A percentile compares a stretch with the other conserved stretches of the same genome.
Evolutionary conservation across 2,797 vertebrate genomes (phyloP).

Genomic region (Aeoliscus strigatus): DNA sequence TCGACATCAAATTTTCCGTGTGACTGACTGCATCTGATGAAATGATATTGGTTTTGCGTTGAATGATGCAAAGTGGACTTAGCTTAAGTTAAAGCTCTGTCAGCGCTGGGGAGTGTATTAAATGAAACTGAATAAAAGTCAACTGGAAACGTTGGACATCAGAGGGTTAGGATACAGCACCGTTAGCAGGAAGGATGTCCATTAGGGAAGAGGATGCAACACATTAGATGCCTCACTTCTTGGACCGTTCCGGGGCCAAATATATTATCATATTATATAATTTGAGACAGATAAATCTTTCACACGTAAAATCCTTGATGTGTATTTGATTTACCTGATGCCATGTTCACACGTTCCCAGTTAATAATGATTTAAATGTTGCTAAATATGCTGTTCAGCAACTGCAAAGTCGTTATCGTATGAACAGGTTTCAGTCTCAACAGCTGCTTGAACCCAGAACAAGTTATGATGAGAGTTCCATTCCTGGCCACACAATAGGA

Average conservation of each 20-base stretch:
- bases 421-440: constrained; percentile 17
- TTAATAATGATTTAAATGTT: constrained; percentile 37
- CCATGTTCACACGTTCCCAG: constrained; percentile 45
- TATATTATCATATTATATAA: constrained; percentile 32
- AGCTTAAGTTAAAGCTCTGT: constrained; percentile 29
- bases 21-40: constrained; percentile 14
- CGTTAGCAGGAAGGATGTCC: constrained; percentile 67
- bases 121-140: constrained; percentile 43
- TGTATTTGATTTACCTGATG: constrained; percentile 20
- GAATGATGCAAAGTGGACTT: constrained; percentile 33
- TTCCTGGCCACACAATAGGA: constrained; percentile 50
- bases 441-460: constrained; percentile 34
- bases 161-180: constrained; percentile 30
- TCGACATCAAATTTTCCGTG: no score
- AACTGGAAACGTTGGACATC: constrained; percentile 35
- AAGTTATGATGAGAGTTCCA: constrained; percentile 55
- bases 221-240: constrained; percentile 58
- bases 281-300: constrained; percentile 24
- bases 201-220: constrained; percentile 65
- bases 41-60: constrained; percentile 18
- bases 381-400: constrained; percentile 18
- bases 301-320: constrained; percentile 25
- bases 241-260: constrained; percentile 33
- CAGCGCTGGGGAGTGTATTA: constrained; percentile 28
- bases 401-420: constrained; percentile 9